Conservation (phyloP, 2,113 vertebrate genomes). For the Motacilla tschutschensis region DNA sequence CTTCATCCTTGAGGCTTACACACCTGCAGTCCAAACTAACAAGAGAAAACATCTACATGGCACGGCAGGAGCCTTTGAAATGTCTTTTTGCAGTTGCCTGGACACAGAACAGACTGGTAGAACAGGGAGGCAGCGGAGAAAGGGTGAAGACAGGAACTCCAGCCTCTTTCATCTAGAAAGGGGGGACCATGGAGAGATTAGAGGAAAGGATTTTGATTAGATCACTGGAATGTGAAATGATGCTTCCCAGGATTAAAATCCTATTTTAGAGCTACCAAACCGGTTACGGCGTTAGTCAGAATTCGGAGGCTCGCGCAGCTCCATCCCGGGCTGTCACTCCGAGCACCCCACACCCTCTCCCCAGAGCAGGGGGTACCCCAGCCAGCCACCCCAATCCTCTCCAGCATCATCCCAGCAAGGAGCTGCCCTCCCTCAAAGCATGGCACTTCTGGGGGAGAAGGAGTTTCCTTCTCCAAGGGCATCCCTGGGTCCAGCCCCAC, state of each 20-base stretch:
- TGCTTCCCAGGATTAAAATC: conserved; percentile 64
- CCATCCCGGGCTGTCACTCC: neutral
- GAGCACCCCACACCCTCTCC: neutral
- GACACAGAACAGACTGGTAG: conserved; percentile 63
- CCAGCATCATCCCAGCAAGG: neutral
- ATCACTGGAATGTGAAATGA: conserved; percentile 62
- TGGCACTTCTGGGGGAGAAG: neutral
- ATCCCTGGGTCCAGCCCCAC: neutral
- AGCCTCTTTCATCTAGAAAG: conserved; percentile 63
- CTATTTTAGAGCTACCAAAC: conserved; percentile 64
- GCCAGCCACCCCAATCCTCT: neutral
- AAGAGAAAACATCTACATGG: conserved; percentile 55
- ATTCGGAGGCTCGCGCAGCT: neutral
- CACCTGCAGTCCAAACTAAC: conserved; percentile 67
- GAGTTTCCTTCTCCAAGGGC: neutral
- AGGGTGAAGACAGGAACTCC: conserved; percentile 60
- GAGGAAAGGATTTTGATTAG: conserved; percentile 65
- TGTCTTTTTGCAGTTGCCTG: conserved; percentile 63
- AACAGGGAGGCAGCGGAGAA: conserved; percentile 51
- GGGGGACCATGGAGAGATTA: conserved; percentile 62
- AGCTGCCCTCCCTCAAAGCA: neutral
- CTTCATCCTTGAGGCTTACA: conserved; percentile 61
- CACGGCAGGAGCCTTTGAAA: conserved; percentile 62
- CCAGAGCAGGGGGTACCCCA: neutral
- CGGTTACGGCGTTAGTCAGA: conserved; percentile 33